phyloP scores from a whole-genome alignment of 2,797 vertebrate genomes.

The Kryptolebias ocellatus region DNA sequence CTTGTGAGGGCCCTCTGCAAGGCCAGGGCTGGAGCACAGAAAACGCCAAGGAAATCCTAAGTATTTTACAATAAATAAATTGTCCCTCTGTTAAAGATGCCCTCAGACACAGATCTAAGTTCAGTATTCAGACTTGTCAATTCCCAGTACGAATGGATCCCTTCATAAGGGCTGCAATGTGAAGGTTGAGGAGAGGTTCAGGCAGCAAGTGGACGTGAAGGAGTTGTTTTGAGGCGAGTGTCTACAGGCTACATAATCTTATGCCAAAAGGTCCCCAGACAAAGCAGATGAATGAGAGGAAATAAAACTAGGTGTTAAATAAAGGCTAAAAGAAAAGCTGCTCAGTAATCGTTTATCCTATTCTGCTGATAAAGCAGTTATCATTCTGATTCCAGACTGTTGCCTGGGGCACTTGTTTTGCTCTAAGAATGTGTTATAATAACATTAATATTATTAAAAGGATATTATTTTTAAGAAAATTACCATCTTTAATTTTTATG shows the following conservation, averaged over 20 bases:
- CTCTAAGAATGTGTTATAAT: constrained; percentile 82
- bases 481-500: constrained; percentile 64
- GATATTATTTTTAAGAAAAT: constrained; percentile 62
- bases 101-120: constrained; percentile 69
- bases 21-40: constrained; percentile 94
- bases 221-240: constrained; percentile 59
- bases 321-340: constrained; percentile 43
- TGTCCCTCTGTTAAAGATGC: constrained; percentile 62
- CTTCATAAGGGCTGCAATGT: constrained; percentile 54
- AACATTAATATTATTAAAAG: constrained; percentile 75
- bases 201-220: constrained; percentile 38
- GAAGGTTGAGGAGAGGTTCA: constrained; percentile 40
- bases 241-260: constrained; percentile 65
- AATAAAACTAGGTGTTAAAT: constrained; percentile 54
- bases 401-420: constrained; percentile 77
- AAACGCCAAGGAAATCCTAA: constrained; percentile 92
- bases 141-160: constrained; percentile 66
- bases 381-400: constrained; percentile 78
- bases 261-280: constrained; percentile 59
- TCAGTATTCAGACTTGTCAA: constrained; percentile 72
- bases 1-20: constrained; percentile 92
- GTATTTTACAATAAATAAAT: constrained; percentile 84
- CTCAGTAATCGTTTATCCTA: constrained; percentile 51
- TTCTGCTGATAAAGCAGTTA: constrained; percentile 76
- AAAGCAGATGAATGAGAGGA: constrained; percentile 56